phyloP scores from a whole-genome alignment of 2,888 invertebrate genomes.

The Panzeria rudis region DNA sequence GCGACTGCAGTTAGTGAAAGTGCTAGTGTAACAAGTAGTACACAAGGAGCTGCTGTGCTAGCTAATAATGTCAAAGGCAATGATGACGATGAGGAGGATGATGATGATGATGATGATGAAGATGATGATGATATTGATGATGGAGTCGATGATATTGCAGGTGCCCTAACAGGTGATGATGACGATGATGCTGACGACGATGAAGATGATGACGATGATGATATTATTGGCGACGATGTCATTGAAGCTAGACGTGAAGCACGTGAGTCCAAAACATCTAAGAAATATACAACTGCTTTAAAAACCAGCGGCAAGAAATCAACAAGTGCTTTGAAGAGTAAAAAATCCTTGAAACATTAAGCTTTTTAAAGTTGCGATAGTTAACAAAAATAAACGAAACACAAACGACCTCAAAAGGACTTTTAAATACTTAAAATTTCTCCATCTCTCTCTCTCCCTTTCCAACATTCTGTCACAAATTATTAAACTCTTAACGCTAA shows the following conservation, averaged over 20 bases:
- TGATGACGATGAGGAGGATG: constrained; percentile 86
- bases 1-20: constrained; percentile 29
- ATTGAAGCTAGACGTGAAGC: constrained; percentile 88
- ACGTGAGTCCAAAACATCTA: constrained; percentile 90
- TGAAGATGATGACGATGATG: constrained; percentile 87
- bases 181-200: constrained; percentile 87
- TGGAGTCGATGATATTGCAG: constrained; percentile 88
- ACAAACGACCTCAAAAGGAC: constrained; percentile 74
- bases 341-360: constrained; percentile 81
- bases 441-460: background rate
- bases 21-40: background rate
- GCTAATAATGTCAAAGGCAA: constrained; percentile 76
- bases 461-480: too few relatives aligned
- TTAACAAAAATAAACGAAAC: constrained; percentile 69
- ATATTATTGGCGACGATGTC: constrained; percentile 86
- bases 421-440: constrained; percentile 5
- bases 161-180: constrained; percentile 87
- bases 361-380: constrained; percentile 18
- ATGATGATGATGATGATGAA: constrained; percentile 86
- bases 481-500: constrained; percentile 12
- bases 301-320: constrained; percentile 81
- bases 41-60: constrained; percentile 67
- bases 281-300: constrained; percentile 76
- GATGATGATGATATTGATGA: constrained; percentile 83
- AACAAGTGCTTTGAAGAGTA: constrained; percentile 82